These are phyloP conservation scores for Dreissena polymorpha DNA, from an alignment of 1,140 invertebrate genomes.

Conservation along the genomic window DNA sequence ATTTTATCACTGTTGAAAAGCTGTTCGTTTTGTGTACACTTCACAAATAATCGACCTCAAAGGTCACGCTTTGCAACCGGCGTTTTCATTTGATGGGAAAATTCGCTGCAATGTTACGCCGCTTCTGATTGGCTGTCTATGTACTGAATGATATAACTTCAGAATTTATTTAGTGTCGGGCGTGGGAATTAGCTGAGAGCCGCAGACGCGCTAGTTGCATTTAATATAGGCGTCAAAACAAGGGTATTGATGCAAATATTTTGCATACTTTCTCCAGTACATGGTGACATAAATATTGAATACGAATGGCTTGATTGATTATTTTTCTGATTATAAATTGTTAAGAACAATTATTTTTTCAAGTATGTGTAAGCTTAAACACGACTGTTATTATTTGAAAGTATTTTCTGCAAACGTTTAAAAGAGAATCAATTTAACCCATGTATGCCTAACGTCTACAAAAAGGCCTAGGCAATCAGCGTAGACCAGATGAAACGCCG, in stretches of 20 bases:
- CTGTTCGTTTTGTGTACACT: conserved; percentile 30
- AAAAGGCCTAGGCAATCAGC: no score
- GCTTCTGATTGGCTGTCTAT: conserved; percentile 25
- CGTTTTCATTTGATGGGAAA: conserved; percentile 33
- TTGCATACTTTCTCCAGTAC: neutral
- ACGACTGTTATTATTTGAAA: no score
- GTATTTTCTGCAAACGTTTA: no score
- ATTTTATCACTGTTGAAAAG: conserved; percentile 45
- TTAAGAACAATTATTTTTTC: neutral
- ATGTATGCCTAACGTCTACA: no score
- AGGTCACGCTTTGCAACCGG: conserved; percentile 21
- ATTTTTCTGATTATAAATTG: neutral
- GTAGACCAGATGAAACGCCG: no score
- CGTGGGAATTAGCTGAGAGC: conserved; percentile 21
- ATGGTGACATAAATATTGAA: neutral
- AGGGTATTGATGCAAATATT: neutral
- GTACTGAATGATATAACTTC: conserved; percentile 47
- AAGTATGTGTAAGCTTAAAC: no score
- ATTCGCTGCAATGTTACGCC: conserved; percentile 7
- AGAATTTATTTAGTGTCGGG: conserved; percentile 41
- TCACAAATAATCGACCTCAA: conserved; percentile 30
- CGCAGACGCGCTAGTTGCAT: conserved; percentile 8
- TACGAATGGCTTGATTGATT: no score
- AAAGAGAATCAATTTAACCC: no score
- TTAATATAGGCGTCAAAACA: neutral